Evolutionary conservation across 2,113 vertebrate genomes (phyloP), one percentile per base, ranked within the genome.

Genomic region (Coptodon bakossiorum): DNA sequence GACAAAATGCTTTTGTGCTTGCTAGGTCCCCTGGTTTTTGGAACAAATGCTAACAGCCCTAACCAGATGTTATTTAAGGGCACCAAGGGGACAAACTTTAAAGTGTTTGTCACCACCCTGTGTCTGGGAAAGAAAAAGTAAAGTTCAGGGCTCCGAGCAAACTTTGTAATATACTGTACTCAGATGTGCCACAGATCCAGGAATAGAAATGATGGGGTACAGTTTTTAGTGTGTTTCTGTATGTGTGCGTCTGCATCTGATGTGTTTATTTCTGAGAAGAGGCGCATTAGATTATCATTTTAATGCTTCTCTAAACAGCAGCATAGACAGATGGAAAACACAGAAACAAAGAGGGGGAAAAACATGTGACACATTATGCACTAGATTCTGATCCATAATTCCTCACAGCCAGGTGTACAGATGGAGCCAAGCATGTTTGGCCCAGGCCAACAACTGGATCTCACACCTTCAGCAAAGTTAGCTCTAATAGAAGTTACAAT

Each of bases 41-140:
- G 53, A 93, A 80, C 81, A 91, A 94, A 93, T 90, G 89, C 38
- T 86, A 93, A 61, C 50, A 86, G 57, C 22, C 7, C 79, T 78
- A 88, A 80, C 59, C 92, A 93, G 88, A 92, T 94, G 94, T 94
- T 93, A 90, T 93, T 93, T 87, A 92, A 66, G 40, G 52, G 40
- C 61, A 80, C 84, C 85, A 73, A 4, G 85, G 93, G 91, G 86
- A 88, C 71, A 84, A 79, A 89, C 34, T 86, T 81, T 86, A 48
- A 84, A 82, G 52, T 79, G 24, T 92, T 78, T 85, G 78, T 45
- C 63, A 78, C 52, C 76, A 82, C 53, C 71, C 16, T 90, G 80
- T 83, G 40, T 84, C 86, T 79, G 48, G 27, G 22, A 43, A 76
- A 85, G 52, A 81, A 27, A 83, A 85, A 38, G 22, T 76, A 86